Percentiles rank a stretch among this genome's conserved stretches.
Evolutionary conservation across 2,113 vertebrate species (phyloP).

Genomic region (Zingel zingel): DNA sequence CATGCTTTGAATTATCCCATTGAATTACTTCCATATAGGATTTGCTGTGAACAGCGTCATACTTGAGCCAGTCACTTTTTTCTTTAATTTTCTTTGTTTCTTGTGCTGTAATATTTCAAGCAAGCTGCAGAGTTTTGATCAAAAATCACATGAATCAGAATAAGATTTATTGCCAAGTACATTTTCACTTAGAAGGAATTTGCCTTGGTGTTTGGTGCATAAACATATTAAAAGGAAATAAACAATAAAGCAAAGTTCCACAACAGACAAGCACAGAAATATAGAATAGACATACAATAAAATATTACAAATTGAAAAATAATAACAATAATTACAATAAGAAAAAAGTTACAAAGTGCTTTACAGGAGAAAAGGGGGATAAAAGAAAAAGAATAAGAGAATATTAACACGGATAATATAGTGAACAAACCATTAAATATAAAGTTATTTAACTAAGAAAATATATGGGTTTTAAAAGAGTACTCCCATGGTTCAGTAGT

Average conservation of each 20-base stretch:
- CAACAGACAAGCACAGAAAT: too few species aligned
- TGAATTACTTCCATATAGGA: background rate
- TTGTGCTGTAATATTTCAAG: background rate
- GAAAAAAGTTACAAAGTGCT: background rate
- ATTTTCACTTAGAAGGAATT: too few species aligned
- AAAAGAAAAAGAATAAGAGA: background rate
- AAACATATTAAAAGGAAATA: too few species aligned
- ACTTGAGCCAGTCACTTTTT: background rate
- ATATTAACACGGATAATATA: background rate
- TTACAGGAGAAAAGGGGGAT: background rate
- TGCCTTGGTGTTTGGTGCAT: too few species aligned
- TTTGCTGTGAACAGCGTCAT: background rate
- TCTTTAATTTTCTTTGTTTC: background rate
- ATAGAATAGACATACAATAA: too few species aligned
- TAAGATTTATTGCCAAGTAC: too few species aligned
- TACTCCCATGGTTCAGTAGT: background rate
- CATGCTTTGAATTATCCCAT: constrained; percentile 48
- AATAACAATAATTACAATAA: too few species aligned
- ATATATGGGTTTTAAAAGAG: background rate
- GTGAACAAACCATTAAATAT: background rate
- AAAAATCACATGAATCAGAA: background rate
- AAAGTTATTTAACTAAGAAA: background rate
- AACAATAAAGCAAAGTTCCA: too few species aligned
- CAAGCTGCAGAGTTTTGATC: background rate
- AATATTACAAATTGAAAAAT: too few species aligned